Base-by-base conservation (phyloP, 2,113 vertebrate species). In the Pluvianellus socialis region DNA sequence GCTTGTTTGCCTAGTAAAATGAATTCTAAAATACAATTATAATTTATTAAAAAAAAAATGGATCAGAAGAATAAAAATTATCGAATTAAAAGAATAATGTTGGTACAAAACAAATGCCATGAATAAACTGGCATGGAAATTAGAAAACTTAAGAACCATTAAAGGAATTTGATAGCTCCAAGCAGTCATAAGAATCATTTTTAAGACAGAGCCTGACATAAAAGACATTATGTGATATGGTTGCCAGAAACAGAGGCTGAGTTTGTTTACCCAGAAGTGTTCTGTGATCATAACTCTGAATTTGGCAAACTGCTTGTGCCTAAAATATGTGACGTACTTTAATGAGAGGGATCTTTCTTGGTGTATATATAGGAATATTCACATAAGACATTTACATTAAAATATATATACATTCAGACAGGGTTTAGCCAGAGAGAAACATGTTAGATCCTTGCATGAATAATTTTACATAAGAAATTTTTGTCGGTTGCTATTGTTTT, bases 131-230 rank as follows among this genome's bases (percentile, higher is more conserved):
- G 23, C 47, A 74, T 20, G n/a, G 73, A 91, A 96, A 96, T 94
- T 47, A 75, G 84, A 85, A 94, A 92, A 94, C 80, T 91, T 92
- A 81, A 89, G 86, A 95, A 95, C 61, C 23, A 35, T 89, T 96
- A 87, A 72, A 96, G 89, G 70, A 84, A 91, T 94, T 32, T 86
- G 65, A 82, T 65, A 67, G 73, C 93, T 92, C 77, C 56, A 89
- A 92, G 91, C 73, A 94, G 52, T 89, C 86, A 16, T 52, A 89
- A 95, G 87, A 56, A 92, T 87, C 0, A 94, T 94, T 95, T 97
- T 95, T 84, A 95, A 97, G 63, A 80, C 72, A 74, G 27, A 94
- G 53, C 22, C 75, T 94, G 92, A 96, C 83, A 91, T 66, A 92
- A 90, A 90, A 88, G 40, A 83, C 58, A 80, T 92, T 88, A 58